Percentiles rank a stretch among this genome's conserved stretches.
Conservation (phyloP, 2,113 vertebrate species). For the Zosterops hypoxanthus region DNA sequence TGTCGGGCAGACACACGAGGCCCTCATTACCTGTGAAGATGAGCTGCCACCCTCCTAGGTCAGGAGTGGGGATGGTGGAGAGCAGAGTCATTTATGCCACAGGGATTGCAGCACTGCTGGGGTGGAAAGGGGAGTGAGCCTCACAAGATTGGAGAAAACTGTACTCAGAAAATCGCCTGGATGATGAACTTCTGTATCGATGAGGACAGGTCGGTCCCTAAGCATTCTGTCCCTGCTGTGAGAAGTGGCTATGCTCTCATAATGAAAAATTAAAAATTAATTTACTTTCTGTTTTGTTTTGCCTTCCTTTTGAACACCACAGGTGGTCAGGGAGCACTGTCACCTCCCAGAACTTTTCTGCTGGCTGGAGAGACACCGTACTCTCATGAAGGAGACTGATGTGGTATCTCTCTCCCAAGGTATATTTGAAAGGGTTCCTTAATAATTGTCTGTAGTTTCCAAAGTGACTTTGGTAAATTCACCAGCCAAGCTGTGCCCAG, state of each 20-base stretch:
- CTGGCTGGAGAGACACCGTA: accelerated
- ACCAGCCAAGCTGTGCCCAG: not conserved
- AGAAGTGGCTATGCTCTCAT: not conserved
- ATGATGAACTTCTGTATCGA: not conserved
- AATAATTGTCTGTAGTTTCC: not conserved
- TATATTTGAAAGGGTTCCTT: not conserved
- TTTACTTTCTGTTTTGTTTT: not conserved
- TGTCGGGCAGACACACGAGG: accelerated
- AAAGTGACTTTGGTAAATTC: not conserved
- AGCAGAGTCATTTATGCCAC: not conserved
- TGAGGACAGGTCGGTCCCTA: not conserved
- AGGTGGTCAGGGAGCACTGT: not conserved
- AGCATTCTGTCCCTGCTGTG: not conserved
- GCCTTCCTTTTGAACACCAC: not conserved
- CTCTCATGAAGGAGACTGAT: not conserved
- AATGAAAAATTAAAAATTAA: not conserved
- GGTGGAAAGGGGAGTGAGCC: not conserved
- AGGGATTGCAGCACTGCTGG: not conserved
- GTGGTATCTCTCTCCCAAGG: not conserved
- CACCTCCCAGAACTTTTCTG: not conserved
- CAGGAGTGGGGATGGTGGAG: not conserved
- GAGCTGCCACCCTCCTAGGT: not conserved
- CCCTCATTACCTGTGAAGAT: accelerated
- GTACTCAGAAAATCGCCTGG: not conserved
- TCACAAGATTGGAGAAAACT: not conserved